Percentiles rank a stretch among this genome's conserved stretches.
Conservation (phyloP, 1,140 invertebrate species). For the Acromyrmex heyeri region DNA sequence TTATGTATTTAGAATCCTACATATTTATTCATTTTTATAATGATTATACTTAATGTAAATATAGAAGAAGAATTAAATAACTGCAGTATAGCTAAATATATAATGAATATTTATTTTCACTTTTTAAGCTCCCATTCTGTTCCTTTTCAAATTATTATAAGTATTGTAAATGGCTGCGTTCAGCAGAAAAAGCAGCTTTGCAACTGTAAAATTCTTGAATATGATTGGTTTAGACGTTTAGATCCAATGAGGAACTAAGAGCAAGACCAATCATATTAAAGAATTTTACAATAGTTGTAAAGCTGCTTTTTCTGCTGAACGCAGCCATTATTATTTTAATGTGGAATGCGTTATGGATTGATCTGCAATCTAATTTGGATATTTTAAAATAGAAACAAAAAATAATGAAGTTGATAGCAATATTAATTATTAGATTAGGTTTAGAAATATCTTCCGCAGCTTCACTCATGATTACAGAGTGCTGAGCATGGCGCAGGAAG, state of each 20-base stretch:
- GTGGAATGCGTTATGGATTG: no score
- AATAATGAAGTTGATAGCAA: neutral
- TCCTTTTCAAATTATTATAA: constrained; percentile 1
- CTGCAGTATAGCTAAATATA: neutral
- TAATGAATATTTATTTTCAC: neutral
- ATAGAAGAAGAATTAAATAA: neutral
- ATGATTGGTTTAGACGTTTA: no score
- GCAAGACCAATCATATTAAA: no score
- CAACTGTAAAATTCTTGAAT: no score
- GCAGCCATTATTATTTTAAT: neutral
- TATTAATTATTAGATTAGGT: constrained; percentile 11
- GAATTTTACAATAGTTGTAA: no score
- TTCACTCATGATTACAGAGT: constrained; percentile 57
- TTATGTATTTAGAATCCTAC: neutral
- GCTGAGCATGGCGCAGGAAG: constrained; percentile 67
- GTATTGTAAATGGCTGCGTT: neutral
- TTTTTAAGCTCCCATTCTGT: neutral
- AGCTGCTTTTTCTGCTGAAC: no score
- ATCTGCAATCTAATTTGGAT: neutral
- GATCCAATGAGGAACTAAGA: no score
- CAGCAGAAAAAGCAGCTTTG: no score
- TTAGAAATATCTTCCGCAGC: constrained; percentile 17
- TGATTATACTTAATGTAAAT: neutral
- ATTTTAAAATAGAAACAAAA: neutral
- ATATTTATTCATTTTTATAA: neutral